These are phyloP conservation scores for Rhinichthys osculus DNA, from an alignment of 2,797 vertebrate genomes.

Conservation along the genomic window DNA sequence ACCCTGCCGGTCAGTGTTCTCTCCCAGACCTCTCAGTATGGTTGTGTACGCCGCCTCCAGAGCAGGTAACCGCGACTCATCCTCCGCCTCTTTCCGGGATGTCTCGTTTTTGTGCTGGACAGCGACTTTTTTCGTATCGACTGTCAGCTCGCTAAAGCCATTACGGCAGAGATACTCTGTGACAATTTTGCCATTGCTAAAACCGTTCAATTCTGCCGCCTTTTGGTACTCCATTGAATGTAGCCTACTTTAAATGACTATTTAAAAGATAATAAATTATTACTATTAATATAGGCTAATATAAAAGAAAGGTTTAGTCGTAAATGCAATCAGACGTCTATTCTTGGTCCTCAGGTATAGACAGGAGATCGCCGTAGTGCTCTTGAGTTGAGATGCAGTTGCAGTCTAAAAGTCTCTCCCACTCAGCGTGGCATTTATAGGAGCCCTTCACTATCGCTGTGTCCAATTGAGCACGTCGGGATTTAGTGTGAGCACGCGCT, in stretches of 20 bases:
- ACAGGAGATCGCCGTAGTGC: not conserved
- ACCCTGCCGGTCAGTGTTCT: slow-evolving; percentile 82
- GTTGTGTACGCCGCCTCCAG: slow-evolving; percentile 80
- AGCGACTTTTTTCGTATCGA: slow-evolving; percentile 70
- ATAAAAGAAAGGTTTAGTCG: not conserved
- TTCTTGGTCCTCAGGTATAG: not conserved
- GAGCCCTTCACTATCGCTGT: slow-evolving; percentile 2
- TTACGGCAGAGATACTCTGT: slow-evolving; percentile 70
- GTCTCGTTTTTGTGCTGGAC: slow-evolving; percentile 68
- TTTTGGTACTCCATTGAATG: slow-evolving; percentile 60
- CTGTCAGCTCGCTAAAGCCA: slow-evolving; percentile 69
- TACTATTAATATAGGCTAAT: not conserved
- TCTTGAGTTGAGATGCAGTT: slow-evolving; percentile 16
- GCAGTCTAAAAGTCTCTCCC: not conserved
- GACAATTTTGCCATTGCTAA: slow-evolving; percentile 65
- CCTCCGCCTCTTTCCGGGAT: slow-evolving; percentile 72
- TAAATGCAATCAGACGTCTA: not conserved
- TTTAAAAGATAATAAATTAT: not conserved
- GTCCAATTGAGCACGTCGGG: slow-evolving; percentile 57
- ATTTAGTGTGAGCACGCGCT: slow-evolving; percentile 49
- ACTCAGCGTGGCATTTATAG: slow-evolving; percentile 60
- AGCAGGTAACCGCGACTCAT: slow-evolving; percentile 66
- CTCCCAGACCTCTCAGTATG: slow-evolving; percentile 83
- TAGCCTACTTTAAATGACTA: not conserved
- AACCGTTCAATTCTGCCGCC: slow-evolving; percentile 67